A percentile compares a stretch with the other conserved stretches of the same genome.
These are phyloP conservation scores for Gryllus bimaculatus DNA, from an alignment of 1,140 invertebrate species.

Conservation along the genomic window DNA sequence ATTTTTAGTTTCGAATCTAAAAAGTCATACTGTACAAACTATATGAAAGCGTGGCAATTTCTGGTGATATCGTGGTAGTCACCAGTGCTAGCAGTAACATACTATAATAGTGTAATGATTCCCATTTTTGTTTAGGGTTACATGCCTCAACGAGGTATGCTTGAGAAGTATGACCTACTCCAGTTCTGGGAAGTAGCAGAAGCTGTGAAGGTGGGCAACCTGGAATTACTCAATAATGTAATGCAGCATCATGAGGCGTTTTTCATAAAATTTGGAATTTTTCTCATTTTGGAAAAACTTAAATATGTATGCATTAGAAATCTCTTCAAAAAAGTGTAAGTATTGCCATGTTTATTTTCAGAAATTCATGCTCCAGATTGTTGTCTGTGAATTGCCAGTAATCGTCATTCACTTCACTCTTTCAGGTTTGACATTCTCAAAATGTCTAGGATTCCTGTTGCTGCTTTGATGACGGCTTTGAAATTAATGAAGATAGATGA, in stretches of 20 bases:
- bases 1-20: no score
- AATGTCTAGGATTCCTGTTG: constrained; percentile 84
- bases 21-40: no score
- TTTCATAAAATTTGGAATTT: constrained; percentile 92
- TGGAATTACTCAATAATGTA: constrained; percentile 72
- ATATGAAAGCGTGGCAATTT: no score
- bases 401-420: constrained; percentile 17
- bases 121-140: constrained; percentile 51
- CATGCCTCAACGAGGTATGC: constrained; percentile 68
- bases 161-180: constrained; percentile 83
- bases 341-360: constrained; percentile 18
- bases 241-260: constrained; percentile 81
- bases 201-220: constrained; percentile 82
- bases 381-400: neutral
- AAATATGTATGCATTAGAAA: constrained; percentile 93
- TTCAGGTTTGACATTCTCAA: constrained; percentile 66
- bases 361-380: neutral
- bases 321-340: constrained; percentile 89
- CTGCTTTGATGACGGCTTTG: constrained; percentile 69
- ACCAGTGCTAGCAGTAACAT: no score
- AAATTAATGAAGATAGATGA: constrained; percentile 71
- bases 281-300: constrained; percentile 92
- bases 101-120: no score
- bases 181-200: constrained; percentile 83
- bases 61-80: no score